Evolutionary conservation across 2,113 vertebrate genomes (phyloP), one percentile per base, ranked within the genome.

Genomic region (Notarius lentiginosus): DNA sequence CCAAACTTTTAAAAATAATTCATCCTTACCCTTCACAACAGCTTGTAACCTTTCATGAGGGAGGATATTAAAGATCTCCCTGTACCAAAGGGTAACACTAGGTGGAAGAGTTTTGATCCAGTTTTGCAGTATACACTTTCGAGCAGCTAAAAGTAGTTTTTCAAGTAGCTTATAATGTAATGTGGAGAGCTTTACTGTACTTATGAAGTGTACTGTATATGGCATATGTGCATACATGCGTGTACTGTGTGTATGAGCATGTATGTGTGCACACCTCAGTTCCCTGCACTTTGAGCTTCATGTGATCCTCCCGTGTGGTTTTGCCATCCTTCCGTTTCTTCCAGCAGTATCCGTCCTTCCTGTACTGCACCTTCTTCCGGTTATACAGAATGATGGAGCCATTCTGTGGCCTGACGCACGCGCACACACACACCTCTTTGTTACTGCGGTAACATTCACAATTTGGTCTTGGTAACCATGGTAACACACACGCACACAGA

Each of bases 291-390:
- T 98, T 97, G 60, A 97, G 94, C 92, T 97, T 98, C 97, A 98
- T 97, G 93, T 98, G 97, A 93, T 98, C 97, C 88, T 98, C 97
- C 81, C 97, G 94, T 0, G 97, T 97, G 0, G 96, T 97, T 87
- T 98, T 98, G 6, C 97, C 97, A n/a, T 98, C 97, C 86, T 96
- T 97, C 73, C 97, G 92, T 83, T 97, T 98, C 92, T 98, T 98
- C 97, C 97, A 98, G 92, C 96, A 96, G 90, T 97, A 98, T 0
- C 97, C 97, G 4, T 97, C 97, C 86, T 97, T 97, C 75, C 97
- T 93, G 91, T 97, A 98, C 91, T 97, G 97, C 86, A 97, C 97
- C 91, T 97, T 98, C 94, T 98, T 97, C 55, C 97, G 94, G 91
- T 98, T 97, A 92, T 97, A 98, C 2, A 98, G 94, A 84, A 97